These are phyloP conservation scores for Bhutanitis thaidina DNA, from an alignment of 2,888 invertebrate species.

Conservation along the genomic window DNA sequence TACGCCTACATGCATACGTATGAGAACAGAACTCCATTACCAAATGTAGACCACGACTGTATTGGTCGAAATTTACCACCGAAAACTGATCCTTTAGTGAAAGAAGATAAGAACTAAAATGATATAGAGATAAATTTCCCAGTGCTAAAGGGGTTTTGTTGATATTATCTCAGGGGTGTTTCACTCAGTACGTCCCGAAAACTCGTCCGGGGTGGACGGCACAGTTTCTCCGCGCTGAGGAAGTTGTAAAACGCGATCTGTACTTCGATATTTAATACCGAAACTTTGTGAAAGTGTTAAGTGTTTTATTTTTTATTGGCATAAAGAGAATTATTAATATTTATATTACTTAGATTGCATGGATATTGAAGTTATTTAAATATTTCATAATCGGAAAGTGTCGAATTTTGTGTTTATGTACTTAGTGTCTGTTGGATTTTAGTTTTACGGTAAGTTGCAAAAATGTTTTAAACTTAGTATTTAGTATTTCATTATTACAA, in stretches of 20 bases:
- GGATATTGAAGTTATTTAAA: no score
- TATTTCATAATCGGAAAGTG: no score
- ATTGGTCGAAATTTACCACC: background rate
- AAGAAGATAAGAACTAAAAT: conserved; percentile 1
- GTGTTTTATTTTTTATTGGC: background rate
- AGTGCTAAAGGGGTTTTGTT: conserved; percentile 16
- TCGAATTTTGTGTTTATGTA: background rate
- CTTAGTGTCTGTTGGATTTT: background rate
- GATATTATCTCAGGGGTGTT: conserved; percentile 18
- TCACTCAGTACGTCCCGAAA: conserved; percentile 13
- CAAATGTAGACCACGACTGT: conserved; percentile 14
- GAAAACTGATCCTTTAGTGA: background rate
- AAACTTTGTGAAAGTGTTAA: background rate
- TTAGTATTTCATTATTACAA: no score
- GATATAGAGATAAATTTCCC: background rate
- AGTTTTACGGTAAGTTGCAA: no score
- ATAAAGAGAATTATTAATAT: no score
- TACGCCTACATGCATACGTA: conserved; percentile 2
- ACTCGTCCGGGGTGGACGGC: background rate
- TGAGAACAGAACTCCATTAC: conserved; percentile 14
- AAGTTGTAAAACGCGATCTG: conserved; percentile 15
- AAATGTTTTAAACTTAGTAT: no score
- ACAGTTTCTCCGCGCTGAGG: background rate
- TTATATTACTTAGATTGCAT: no score
- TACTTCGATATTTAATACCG: background rate